Conservation (phyloP, 1,140 invertebrate genomes). For the Drosophila lacteicornis region DNA sequence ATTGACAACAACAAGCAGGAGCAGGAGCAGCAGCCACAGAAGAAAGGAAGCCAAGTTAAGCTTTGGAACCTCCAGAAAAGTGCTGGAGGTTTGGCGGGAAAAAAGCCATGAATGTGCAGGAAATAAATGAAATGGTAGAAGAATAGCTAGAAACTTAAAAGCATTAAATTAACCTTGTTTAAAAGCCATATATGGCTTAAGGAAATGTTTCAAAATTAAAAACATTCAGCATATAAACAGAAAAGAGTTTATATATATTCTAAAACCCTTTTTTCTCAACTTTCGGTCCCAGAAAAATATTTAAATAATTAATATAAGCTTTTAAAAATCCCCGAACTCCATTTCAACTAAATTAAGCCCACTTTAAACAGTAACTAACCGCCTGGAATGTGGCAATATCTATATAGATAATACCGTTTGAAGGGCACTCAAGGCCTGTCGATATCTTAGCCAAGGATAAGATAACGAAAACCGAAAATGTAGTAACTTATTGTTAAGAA, state of each 20-base stretch:
- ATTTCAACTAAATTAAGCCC: background rate
- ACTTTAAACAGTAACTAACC: background rate
- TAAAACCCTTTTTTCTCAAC: background rate
- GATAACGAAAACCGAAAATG: background rate
- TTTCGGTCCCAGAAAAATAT: background rate
- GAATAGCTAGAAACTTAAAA: no score
- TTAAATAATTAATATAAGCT: background rate
- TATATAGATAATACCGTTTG: constrained; percentile 1
- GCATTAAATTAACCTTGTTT: no score
- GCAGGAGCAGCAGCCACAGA: constrained; percentile 2
- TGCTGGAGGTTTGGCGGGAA: constrained; percentile 10
- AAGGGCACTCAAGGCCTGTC: constrained; percentile 16
- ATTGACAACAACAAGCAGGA: constrained; percentile 47
- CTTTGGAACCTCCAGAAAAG: background rate
- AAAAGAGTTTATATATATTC: no score
- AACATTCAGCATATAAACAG: no score
- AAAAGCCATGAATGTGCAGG: background rate
- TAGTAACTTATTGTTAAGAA: background rate
- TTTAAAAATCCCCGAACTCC: no score
- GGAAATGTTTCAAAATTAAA: no score
- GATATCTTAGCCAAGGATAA: constrained; percentile 19
- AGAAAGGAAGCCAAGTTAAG: constrained; percentile 8
- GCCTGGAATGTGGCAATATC: constrained; percentile 22
- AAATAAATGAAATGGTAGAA: no score
- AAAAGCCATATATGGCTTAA: no score